phyloP scores from a whole-genome alignment of 2,888 invertebrate species.

The Cheilosia grossa region DNA sequence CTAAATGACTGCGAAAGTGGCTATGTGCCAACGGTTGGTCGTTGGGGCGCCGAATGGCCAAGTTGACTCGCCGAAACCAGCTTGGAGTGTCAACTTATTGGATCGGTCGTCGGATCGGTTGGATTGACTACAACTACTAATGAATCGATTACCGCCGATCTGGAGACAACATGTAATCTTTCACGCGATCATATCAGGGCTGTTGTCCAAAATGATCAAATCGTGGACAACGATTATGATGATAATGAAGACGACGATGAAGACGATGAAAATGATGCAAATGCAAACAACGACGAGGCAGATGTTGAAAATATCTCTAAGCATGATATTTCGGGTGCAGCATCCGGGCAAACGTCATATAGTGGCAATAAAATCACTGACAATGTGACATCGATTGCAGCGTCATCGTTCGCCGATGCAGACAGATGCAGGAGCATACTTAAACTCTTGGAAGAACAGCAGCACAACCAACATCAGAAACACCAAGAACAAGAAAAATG shows the following conservation, averaged over 20 bases:
- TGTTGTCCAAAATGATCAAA: constrained; percentile 63
- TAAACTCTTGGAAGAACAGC: constrained; percentile 78
- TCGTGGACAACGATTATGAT: constrained; percentile 77
- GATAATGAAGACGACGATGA: constrained; percentile 71
- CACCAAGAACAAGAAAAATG: constrained; percentile 68
- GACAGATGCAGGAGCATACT: constrained; percentile 81
- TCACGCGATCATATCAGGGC: constrained; percentile 67
- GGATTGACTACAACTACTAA: constrained; percentile 81
- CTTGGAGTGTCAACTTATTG: constrained; percentile 83
- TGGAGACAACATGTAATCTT: constrained; percentile 70
- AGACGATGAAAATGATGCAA: constrained; percentile 54
- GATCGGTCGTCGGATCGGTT: constrained; percentile 79
- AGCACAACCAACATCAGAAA: constrained; percentile 76
- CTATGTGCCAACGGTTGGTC: constrained; percentile 92
- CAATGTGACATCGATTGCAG: constrained; percentile 80
- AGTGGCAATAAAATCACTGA: constrained; percentile 72
- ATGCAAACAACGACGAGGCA: constrained; percentile 60
- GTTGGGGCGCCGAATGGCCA: constrained; percentile 98
- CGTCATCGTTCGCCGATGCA: constrained; percentile 76
- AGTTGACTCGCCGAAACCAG: constrained; percentile 95
- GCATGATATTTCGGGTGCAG: constrained; percentile 60
- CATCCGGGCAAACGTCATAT: constrained; percentile 66
- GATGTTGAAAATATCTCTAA: constrained; percentile 50
- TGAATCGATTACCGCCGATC: constrained; percentile 71
- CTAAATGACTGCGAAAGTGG: constrained; percentile 85